phyloP scores from a whole-genome alignment of 2,888 invertebrate species.

The Gnatocerus cornutus region DNA sequence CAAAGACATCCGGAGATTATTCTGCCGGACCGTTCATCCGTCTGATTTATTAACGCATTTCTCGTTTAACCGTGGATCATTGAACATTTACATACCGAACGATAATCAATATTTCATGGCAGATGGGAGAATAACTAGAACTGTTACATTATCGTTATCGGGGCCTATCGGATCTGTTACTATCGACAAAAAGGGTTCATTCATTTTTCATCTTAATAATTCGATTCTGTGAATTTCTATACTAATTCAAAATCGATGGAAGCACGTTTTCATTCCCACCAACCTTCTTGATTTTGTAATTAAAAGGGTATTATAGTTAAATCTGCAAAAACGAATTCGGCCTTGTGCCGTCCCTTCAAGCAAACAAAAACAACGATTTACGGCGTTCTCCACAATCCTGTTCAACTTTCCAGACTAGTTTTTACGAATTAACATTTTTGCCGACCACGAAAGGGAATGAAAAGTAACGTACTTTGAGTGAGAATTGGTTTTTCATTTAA shows the following conservation, averaged over 20 bases:
- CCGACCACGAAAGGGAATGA: background rate
- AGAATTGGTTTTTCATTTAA: background rate
- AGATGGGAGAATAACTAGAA: conserved; percentile 36
- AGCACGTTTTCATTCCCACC: background rate
- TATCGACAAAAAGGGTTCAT: too few relatives aligned
- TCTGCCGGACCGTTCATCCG: conserved; percentile 23
- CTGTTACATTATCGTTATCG: conserved; percentile 19
- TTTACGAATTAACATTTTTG: conserved; percentile 2
- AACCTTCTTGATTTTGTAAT: background rate
- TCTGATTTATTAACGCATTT: conserved; percentile 49
- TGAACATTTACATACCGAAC: conserved; percentile 52
- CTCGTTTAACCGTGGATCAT: conserved; percentile 51
- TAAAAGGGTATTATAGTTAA: background rate
- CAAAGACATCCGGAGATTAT: conserved; percentile 42
- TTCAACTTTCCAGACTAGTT: background rate
- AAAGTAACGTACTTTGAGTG: background rate
- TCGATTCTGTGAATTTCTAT: too few relatives aligned
- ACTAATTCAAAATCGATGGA: too few relatives aligned
- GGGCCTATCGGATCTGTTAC: background rate
- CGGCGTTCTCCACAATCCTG: background rate
- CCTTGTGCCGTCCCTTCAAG: background rate
- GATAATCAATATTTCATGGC: conserved; percentile 45
- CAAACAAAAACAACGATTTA: conserved; percentile 1
- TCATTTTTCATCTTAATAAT: too few relatives aligned
- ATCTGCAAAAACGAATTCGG: background rate